Evolutionary conservation across 2,888 invertebrate genomes (phyloP).

Genomic region (Allygus modestus): DNA sequence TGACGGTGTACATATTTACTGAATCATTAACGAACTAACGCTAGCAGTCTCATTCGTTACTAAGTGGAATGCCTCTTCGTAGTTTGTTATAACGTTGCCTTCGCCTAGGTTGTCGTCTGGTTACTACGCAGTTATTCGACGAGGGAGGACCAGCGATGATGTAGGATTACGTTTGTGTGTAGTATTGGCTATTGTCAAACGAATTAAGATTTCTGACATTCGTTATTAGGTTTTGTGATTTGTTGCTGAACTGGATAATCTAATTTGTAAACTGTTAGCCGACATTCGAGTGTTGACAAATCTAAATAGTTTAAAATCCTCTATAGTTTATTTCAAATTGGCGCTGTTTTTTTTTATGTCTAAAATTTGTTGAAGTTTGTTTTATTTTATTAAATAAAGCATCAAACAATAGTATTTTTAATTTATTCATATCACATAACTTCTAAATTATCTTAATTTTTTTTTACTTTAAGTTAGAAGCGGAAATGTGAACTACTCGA

Average conservation of each 20-base stretch:
- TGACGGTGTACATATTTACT: slow-evolving; percentile 31
- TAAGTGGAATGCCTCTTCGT: slow-evolving; percentile 13
- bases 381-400: too few relatives aligned
- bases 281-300: too few relatives aligned
- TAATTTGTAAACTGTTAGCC: too few relatives aligned
- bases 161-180: neutral
- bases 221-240: neutral
- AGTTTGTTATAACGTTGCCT: slow-evolving; percentile 54
- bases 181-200: neutral
- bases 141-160: neutral
- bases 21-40: slow-evolving; percentile 33
- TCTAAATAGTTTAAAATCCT: too few relatives aligned
- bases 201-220: neutral
- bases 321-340: too few relatives aligned
- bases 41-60: neutral
- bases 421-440: too few relatives aligned
- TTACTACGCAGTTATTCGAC: neutral
- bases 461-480: too few relatives aligned
- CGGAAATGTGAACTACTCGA: too few relatives aligned
- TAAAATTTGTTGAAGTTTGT: too few relatives aligned
- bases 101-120: slow-evolving; percentile 24
- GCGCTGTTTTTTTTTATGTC: too few relatives aligned
- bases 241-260: neutral
- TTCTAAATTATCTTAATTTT: too few relatives aligned
- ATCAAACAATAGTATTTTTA: too few relatives aligned